Percentiles rank a stretch among this genome's conserved stretches.
phyloP scores from a whole-genome alignment of 1,140 invertebrate genomes.

The Theocolax elegans region DNA sequence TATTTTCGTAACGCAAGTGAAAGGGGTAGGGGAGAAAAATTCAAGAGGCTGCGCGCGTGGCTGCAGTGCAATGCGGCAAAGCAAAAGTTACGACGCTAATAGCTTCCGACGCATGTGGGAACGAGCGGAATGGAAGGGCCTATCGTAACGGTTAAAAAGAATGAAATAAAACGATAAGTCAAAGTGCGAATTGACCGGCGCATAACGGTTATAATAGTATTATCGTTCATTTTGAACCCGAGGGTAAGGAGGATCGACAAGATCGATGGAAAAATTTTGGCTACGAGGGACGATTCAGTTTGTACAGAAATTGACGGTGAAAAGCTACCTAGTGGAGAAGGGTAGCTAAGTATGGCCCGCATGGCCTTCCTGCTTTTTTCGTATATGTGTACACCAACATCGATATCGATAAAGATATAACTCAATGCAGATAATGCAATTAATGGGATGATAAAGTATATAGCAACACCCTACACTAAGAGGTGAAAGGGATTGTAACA shows the following conservation, averaged over 20 bases:
- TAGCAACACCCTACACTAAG: too few species aligned
- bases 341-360: not conserved
- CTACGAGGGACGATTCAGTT: not conserved
- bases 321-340: not conserved
- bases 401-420: too few species aligned
- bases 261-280: not conserved
- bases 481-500: too few species aligned
- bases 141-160: not conserved
- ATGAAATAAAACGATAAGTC: not conserved
- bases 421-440: too few species aligned
- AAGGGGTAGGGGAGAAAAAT: not conserved
- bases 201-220: slow-evolving; percentile 11
- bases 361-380: too few species aligned
- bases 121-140: not conserved
- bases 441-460: too few species aligned
- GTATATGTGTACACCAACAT: too few species aligned
- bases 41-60: not conserved
- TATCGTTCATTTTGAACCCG: not conserved
- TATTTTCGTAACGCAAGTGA: not conserved
- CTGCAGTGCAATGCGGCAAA: not conserved
- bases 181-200: not conserved
- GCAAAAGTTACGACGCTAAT: slow-evolving; percentile 22
- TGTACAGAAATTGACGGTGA: not conserved
- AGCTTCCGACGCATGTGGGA: slow-evolving; percentile 1
- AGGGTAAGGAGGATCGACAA: slow-evolving; percentile 16